Evolutionary conservation across 2,113 vertebrate genomes (phyloP).

Genomic region (Progne subis): DNA sequence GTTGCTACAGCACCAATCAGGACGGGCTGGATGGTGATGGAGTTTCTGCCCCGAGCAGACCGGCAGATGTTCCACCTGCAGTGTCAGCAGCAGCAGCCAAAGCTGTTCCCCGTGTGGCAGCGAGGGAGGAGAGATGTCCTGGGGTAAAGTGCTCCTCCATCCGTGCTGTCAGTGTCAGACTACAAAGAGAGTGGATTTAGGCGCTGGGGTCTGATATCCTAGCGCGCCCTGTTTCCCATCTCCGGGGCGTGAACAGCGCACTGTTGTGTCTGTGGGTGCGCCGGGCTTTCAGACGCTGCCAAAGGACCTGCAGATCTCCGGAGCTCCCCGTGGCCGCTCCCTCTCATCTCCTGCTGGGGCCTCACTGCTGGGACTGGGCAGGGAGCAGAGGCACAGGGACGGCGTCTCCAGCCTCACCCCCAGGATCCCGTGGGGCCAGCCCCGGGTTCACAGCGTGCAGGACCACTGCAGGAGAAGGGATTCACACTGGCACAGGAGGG

Average conservation of each 20-base stretch:
- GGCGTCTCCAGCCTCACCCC: background rate
- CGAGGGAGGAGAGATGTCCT: background rate
- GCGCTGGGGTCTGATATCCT: background rate
- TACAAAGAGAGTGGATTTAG: background rate
- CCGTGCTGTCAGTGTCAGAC: background rate
- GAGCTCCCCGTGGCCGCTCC: background rate
- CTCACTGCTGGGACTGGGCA: background rate
- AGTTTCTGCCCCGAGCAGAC: background rate
- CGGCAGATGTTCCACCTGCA: background rate
- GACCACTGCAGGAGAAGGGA: accelerated
- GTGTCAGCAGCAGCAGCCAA: background rate
- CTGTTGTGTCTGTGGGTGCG: background rate
- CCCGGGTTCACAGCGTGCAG: background rate
- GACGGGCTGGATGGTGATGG: background rate
- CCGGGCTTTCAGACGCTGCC: background rate
- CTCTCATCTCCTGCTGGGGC: background rate
- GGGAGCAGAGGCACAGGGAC: accelerated
- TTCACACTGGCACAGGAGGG: accelerated
- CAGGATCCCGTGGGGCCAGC: background rate
- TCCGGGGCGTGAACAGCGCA: background rate
- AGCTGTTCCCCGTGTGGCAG: background rate
- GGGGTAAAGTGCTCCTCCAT: background rate
- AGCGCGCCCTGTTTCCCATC: background rate
- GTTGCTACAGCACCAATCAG: background rate
- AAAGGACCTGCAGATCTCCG: background rate